Base-by-base conservation (phyloP, 2,888 invertebrate species). In the Escarpia spicata region DNA sequence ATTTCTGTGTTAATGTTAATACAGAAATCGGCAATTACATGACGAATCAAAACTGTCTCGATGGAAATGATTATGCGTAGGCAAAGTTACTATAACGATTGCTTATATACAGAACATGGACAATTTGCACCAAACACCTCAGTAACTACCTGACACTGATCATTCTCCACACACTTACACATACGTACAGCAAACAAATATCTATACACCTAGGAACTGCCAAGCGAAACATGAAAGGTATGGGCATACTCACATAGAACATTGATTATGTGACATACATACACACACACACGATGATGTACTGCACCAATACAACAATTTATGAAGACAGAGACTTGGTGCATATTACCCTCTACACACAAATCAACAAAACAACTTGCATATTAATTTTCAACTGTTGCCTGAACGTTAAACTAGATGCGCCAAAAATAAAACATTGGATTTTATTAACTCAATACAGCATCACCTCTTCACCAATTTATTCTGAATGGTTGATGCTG, bases 161-260 rank as follows among this genome's bases (percentile, higher is more conserved):
- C 75, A 6, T 26, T 75, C 75, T 75, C 26, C 60, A 60, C 12
- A 60, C 60, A 75, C 75, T 6, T 26, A 75, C 26, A 26, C 75
- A 26, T 2, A 75, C 26, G 19, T 26, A 75, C 75, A 75, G 26
- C 26, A 75, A 75, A 75, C 75, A 75, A 75, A 75, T 75, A 75
- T 75, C 75, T 75, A 75, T 75, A 75, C 75, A 75, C n/a, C 75
- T 75, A 75, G 19, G 75, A 75, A 75, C 75, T 75, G n/a, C 75
- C 75, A 75, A 75, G 75, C 75, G n/a, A 75, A 75, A 75, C 19
- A 75, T 26, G 26, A 19, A 75, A 75, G 26, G n/a, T 19, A n/a
- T n/a, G 26, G 6, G 19, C 26, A n/a, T 6, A 75, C 75, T 19
- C 6, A 75, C 75, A 75, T 75, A 75, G 26, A 12, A 9, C 52